Evolutionary conservation across 2,888 invertebrate species (phyloP), one percentile per base, ranked within the genome.

Genomic region (Stenodera caucasica): DNA sequence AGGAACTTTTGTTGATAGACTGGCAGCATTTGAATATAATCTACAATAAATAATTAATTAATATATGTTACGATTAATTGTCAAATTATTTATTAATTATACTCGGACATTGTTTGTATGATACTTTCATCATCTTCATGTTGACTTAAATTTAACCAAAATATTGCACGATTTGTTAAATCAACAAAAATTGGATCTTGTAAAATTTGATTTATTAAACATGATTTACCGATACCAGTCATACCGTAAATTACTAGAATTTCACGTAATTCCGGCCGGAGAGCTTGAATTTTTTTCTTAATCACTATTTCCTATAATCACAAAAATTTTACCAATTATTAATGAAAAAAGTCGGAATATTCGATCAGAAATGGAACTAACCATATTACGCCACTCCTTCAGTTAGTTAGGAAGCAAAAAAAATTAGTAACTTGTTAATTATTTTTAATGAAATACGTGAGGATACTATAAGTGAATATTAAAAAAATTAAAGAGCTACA

Each of bases 161-260:
- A 84, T 12, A 86, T 81, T 26, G 62, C 55, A 21, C 55, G 49
- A 14, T 58, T 58, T n/a, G 58, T 53, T n/a, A 50, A 18, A 15
- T 62, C 62, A 18, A 62, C 21, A 58, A 62, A 58, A 1, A 37
- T 15, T 29, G 45, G 52, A n/a, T 81, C 80, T 30, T 85, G 81
- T 3, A 89, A 78, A 6, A 84, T 84, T 59, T 84, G 85, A 60
- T 86, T 84, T 0, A 87, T 86, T 9, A 90, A 80, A 55, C 86
- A 85, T 0, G 90, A 88, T 80, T 90, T 91, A 26, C 91, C 91
- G 67, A 84, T 86, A 1, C 91, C 91, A n/a, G 88, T 84, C 88
- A 90, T 89, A 9, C 91, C 91, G 74, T 89, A 86, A 12, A 91
- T 80, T 0, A 84, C 86, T 2, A 90, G 77, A 64, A 86, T 85